Base-by-base conservation (phyloP, 2,888 invertebrate genomes). In the Argyresthia albistria region DNA sequence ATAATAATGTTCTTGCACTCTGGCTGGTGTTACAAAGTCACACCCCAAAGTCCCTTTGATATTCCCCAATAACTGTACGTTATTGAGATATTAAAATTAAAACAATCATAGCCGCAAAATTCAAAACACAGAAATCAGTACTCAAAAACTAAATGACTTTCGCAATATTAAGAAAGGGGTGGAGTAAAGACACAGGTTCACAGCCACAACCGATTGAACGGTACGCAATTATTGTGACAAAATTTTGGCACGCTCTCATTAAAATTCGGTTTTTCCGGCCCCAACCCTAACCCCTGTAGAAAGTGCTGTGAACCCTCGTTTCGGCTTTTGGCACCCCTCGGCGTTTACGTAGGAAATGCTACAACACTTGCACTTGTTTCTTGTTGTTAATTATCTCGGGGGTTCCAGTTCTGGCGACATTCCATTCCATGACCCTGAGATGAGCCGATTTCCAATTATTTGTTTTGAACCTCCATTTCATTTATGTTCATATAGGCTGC, bases 231-330 rank as follows among this genome's bases (percentile, higher is more conserved):
- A 47, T 35, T 12, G 35, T 8, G 3, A 12, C 62, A 65, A 61
- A 65, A 65, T 63, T 66, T 65, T 56, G 67, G 65, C 70, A 69
- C 68, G 67, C 59, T 63, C 62, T 64, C 66, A 60, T 71, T 70
- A 60, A 63, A 66, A 66, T 61, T 61, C 59, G 57, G 59, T 51
- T 4, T 6, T 25, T 25, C 25, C 12, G 8, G 15, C 45, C 14
- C n/a, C 8, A 39, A 45, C 45, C 15, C 12, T 14, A 12, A 48
- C 48, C 48, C 48, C 12, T 37, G 15, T 15, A n/a, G 37, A 15
- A n/a, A 37, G 47, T 47, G 37, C 48, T 15, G 14, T 4, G 12
- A 11, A 48, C 37, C 48, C 48, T 15, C 37, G 9, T 1, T 48
- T 37, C 14, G 37, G 25, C 25, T 4, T 25, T 25, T 25, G 25